A percentile compares a stretch with the other conserved stretches of the same genome.
phyloP scores from a whole-genome alignment of 2,113 vertebrate genomes.

The Entomyzon cyanotis region DNA sequence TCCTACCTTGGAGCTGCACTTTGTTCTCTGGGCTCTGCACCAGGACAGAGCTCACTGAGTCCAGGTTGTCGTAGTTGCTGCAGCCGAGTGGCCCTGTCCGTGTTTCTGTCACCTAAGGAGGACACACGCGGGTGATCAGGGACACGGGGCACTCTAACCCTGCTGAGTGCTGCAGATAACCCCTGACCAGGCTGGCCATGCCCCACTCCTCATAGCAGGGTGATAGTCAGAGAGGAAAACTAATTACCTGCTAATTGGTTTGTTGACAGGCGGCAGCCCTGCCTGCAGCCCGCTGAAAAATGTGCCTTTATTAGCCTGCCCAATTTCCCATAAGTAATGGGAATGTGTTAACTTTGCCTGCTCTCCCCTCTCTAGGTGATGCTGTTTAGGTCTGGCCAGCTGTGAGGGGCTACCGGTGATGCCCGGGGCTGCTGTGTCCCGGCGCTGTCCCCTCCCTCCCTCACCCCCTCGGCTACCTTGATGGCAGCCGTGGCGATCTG shows the following conservation, averaged over 20 bases:
- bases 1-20: constrained; percentile 92
- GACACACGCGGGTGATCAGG: neutral
- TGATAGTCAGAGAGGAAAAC: neutral
- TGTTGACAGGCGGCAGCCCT: constrained; percentile 54
- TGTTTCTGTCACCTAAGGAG: constrained; percentile 91
- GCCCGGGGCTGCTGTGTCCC: fast-evolving
- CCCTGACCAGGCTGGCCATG: neutral
- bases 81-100: constrained; percentile 96
- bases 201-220: neutral
- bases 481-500: constrained; percentile 96
- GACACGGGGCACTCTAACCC: too few species aligned
- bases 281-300: constrained; percentile 54
- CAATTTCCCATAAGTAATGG: constrained; percentile 51
- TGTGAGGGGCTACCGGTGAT: fast-evolving
- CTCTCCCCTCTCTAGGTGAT: neutral
- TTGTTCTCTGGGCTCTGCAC: constrained; percentile 99
- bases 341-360: neutral
- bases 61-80: constrained; percentile 99
- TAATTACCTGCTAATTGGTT: constrained; percentile 74
- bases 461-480: constrained; percentile 76
- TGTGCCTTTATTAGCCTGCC: constrained; percentile 53
- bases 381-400: neutral
- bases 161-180: neutral
- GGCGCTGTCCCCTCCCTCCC: fast-evolving
- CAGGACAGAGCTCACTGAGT: constrained; percentile 96